Conservation (phyloP, 2,888 invertebrate species). For the Tetragnatha montana region DNA sequence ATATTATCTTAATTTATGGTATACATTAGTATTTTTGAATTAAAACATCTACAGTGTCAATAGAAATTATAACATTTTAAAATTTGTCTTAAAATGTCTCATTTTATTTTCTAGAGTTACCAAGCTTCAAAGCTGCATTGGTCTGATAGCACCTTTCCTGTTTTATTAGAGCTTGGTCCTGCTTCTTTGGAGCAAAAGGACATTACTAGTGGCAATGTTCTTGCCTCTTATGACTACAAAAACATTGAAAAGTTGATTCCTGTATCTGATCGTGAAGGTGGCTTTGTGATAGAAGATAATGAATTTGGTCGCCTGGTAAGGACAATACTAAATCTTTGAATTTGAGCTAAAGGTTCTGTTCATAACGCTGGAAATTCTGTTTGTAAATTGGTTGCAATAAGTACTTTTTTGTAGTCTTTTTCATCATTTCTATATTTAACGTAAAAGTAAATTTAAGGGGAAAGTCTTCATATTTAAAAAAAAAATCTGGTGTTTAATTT, state of each 20-base stretch:
- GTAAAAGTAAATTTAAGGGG: no score
- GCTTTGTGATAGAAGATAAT: constrained; percentile 92
- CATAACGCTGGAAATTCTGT: background rate
- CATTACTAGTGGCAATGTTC: constrained; percentile 86
- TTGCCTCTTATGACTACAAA: constrained; percentile 90
- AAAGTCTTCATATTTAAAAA: no score
- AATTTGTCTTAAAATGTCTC: background rate
- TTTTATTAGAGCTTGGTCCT: constrained; percentile 92
- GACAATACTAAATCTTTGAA: background rate
- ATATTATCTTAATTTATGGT: no score
- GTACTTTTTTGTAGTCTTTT: background rate
- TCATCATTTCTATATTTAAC: background rate
- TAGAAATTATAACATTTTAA: background rate
- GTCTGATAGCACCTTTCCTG: constrained; percentile 92
- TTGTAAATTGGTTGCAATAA: background rate
- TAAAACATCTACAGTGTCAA: no score
- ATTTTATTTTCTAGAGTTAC: constrained; percentile 80
- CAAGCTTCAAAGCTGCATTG: constrained; percentile 97
- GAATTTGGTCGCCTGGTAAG: constrained; percentile 89
- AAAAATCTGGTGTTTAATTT: no score
- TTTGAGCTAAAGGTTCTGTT: background rate
- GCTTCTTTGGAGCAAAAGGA: constrained; percentile 94
- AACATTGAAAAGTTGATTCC: constrained; percentile 86
- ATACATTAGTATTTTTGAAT: no score
- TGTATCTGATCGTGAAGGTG: constrained; percentile 92